These are phyloP conservation scores for Eulemur rubriventer DNA, from an alignment of 2,797 vertebrate genomes.

Conservation along the genomic window DNA sequence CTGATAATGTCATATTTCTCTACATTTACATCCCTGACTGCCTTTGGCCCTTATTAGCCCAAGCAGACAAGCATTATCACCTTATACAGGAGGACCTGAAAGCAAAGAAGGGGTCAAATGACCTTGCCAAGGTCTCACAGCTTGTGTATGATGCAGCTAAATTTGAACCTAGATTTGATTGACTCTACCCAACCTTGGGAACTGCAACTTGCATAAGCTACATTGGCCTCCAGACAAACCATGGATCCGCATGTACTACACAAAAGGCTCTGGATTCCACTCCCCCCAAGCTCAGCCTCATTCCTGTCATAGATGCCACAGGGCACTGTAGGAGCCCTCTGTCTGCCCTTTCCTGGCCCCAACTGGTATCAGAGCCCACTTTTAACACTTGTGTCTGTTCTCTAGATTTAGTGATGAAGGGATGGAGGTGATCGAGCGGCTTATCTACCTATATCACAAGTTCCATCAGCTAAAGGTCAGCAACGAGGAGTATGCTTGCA, in stretches of 20 bases:
- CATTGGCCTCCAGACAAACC: not conserved
- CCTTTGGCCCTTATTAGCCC: not conserved
- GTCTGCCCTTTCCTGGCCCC: not conserved
- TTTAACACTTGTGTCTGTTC: conserved; percentile 33
- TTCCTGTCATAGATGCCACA: not conserved
- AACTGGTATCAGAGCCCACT: not conserved
- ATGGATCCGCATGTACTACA: not conserved
- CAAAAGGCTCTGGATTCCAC: not conserved
- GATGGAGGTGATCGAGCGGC: conserved; percentile 98
- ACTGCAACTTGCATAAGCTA: not conserved
- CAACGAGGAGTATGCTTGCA: conserved; percentile 98
- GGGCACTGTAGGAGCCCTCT: not conserved
- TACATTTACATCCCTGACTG: not conserved
- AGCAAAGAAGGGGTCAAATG: not conserved
- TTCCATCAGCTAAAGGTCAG: conserved; percentile 98
- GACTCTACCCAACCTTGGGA: not conserved
- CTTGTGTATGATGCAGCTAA: not conserved
- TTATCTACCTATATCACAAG: conserved; percentile 98
- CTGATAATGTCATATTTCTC: not conserved
- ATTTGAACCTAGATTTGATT: conserved; percentile 27
- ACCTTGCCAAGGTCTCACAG: not conserved
- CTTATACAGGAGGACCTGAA: conserved; percentile 28
- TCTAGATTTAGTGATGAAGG: conserved; percentile 97
- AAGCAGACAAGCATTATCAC: not conserved
- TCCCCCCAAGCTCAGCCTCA: not conserved